These are phyloP conservation scores for Caenorhabditis becei DNA, from an alignment of 2,888 invertebrate genomes.

Conservation along the genomic window DNA sequence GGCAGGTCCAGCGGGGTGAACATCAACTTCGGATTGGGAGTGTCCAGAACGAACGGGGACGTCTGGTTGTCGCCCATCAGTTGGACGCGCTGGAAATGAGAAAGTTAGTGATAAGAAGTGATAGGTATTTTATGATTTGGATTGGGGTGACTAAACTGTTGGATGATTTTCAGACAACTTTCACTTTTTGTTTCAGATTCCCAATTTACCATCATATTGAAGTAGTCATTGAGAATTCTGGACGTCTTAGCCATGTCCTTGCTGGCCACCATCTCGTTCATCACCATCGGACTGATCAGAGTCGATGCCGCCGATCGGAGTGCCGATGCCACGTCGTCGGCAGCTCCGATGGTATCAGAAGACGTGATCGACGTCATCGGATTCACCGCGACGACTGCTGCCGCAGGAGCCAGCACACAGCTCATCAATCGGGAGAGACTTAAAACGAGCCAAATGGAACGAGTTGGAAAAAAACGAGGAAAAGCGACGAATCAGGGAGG, in stretches of 20 bases:
- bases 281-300: slow-evolving; percentile 33
- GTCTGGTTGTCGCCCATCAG: slow-evolving; percentile 45
- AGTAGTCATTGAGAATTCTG: slow-evolving; percentile 45
- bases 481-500: slow-evolving; percentile 7
- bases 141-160: background rate
- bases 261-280: slow-evolving; percentile 18
- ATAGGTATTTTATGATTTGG: slow-evolving; percentile 1
- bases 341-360: background rate
- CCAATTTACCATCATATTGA: slow-evolving; percentile 41
- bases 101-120: background rate
- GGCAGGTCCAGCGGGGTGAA: slow-evolving; percentile 73
- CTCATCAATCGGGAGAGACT: slow-evolving; percentile 24
- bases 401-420: slow-evolving; percentile 45
- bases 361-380: slow-evolving; percentile 30
- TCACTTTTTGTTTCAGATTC: background rate
- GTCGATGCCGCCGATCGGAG: slow-evolving; percentile 41
- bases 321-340: slow-evolving; percentile 37
- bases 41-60: slow-evolving; percentile 51
- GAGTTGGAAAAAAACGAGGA: slow-evolving; percentile 15
- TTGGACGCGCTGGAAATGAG: slow-evolving; percentile 58
- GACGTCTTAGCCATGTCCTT: slow-evolving; percentile 40
- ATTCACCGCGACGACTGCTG: slow-evolving; percentile 21
- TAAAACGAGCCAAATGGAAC: slow-evolving; percentile 6
- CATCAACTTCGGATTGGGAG: slow-evolving; percentile 62
- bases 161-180: slow-evolving; percentile 9